Conservation (phyloP, 2,888 invertebrate genomes). For the Rhagonycha lutea region DNA sequence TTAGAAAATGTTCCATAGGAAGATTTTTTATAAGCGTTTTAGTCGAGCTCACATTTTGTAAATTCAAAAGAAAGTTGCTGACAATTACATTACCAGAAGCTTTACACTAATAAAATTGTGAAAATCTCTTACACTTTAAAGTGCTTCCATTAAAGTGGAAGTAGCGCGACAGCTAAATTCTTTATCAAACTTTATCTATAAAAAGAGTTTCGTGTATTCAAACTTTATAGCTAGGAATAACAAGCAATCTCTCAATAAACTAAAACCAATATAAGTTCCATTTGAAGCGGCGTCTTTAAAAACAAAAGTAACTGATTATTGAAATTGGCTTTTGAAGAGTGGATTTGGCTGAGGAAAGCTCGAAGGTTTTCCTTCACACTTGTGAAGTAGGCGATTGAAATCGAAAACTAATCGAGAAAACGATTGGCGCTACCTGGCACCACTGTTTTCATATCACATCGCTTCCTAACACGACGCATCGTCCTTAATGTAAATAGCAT, state of each 20-base stretch:
- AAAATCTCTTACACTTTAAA: background rate
- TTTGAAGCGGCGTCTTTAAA: slow-evolving; percentile 23
- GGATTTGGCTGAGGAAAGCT: slow-evolving; percentile 18
- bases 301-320: slow-evolving; percentile 30
- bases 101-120: background rate
- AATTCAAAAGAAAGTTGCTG: background rate
- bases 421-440: slow-evolving; percentile 29
- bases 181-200: background rate
- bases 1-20: too few species aligned
- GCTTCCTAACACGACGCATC: slow-evolving; percentile 7
- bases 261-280: slow-evolving; percentile 27
- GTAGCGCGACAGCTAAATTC: background rate
- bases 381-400: slow-evolving; percentile 28
- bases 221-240: slow-evolving; percentile 12
- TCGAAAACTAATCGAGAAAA: slow-evolving; percentile 30
- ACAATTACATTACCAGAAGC: background rate
- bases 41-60: background rate
- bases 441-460: slow-evolving; percentile 15
- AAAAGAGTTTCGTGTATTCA: slow-evolving; percentile 8
- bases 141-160: slow-evolving; percentile 5
- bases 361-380: slow-evolving; percentile 25
- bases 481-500: slow-evolving; percentile 8
- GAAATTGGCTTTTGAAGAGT: slow-evolving; percentile 25
- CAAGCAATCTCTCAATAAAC: slow-evolving; percentile 17
- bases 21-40: background rate